Base-by-base conservation (phyloP, 2,888 invertebrate genomes). In the Teleogryllus oceanicus region DNA sequence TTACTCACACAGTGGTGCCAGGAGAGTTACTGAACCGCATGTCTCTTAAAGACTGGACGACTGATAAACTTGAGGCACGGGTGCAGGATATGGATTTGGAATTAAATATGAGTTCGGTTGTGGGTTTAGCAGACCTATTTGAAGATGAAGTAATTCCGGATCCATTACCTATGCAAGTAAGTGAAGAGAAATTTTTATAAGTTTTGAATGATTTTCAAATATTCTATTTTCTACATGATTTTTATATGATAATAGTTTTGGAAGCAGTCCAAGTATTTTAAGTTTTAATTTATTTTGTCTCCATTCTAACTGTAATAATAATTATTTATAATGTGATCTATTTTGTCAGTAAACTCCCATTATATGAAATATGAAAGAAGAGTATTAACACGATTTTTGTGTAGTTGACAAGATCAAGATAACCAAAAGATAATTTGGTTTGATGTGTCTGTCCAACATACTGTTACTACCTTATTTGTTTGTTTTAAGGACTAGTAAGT, bases 71-170 rank as follows among this genome's bases (percentile, higher is more conserved):
- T 11, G 92, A 92, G 77, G 90, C 93, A 13, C 89, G 90, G 49
- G 89, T 94, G 0, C 88, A 89, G 16, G 93, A 94, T 84, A 87
- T 95, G 78, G 89, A 88, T 80, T 86, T 95, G 83, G 89, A 91
- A 18, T 88, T 96, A 79, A 92, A 93, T 78, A 94, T 94, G 93
- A 95, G 94, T 85, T 94, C 95, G 0, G 90, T 96, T 0, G 90
- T 93, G 62, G 95, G 94, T 16, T 87, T 97, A 18, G 90, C 93
- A 0, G 96, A 96, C 87, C 90, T 97, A 83, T 89, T 94, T 1
- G 97, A 97, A 86, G 97, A 97, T 87, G 97, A 97, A 88, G 90
- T 95, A 74, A 89, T 94, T 49, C 91, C 92, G 2, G 91, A 92
- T 80, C 94, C 96, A 0, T 91, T 96, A 87, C 96, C 96, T 8